Conservation (phyloP, 2,888 invertebrate genomes). For the Argyresthia goedartella region DNA sequence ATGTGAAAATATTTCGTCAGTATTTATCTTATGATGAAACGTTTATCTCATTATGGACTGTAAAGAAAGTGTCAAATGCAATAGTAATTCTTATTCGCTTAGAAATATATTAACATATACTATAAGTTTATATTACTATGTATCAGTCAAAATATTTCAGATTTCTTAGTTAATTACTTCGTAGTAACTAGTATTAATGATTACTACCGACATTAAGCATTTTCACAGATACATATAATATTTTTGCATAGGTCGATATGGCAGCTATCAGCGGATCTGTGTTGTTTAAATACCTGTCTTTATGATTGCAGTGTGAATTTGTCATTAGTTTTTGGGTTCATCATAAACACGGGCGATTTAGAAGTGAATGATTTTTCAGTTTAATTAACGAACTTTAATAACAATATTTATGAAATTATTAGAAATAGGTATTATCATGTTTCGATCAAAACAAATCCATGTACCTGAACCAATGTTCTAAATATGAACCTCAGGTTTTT, state of each 20-base stretch:
- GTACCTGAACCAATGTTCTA: too few species aligned
- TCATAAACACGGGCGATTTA: too few species aligned
- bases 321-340: too few species aligned
- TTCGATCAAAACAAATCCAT: too few species aligned
- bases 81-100: slow-evolving; percentile 64
- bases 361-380: too few species aligned
- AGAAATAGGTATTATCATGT: too few species aligned
- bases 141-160: slow-evolving; percentile 67
- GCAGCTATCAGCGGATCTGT: not conserved
- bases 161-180: slow-evolving; percentile 37
- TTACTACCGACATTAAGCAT: not conserved
- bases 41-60: slow-evolving; percentile 60
- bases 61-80: slow-evolving; percentile 70
- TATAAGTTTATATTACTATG: slow-evolving; percentile 50
- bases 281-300: not conserved
- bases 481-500: too few species aligned
- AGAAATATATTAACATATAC: slow-evolving; percentile 61
- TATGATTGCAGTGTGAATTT: too few species aligned
- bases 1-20: slow-evolving; percentile 68
- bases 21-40: slow-evolving; percentile 46
- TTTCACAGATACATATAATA: not conserved
- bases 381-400: too few species aligned
- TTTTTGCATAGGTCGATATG: not conserved
- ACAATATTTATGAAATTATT: too few species aligned
- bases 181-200: slow-evolving; percentile 15